Evolutionary conservation across 2,797 vertebrate genomes (phyloP), one percentile per base, ranked within the genome.

Genomic region (Danionella dracula): DNA sequence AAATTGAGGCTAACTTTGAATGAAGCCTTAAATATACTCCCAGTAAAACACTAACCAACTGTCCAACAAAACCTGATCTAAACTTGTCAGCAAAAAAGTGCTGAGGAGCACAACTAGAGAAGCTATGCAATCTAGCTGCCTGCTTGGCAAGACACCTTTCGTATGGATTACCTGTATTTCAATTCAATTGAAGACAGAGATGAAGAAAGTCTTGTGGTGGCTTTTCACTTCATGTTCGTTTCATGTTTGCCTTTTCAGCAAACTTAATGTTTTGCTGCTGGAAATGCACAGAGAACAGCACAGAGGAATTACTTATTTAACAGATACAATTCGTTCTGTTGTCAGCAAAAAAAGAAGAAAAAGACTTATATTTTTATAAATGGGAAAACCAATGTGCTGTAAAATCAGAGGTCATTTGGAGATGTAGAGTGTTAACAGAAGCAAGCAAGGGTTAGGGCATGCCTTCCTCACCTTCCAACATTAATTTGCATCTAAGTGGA

Each of bases 261-360:
- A 86, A 85, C 83, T 85, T 85, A 84, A 86, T 88, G 86, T 88
- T 86, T 89, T 81, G 83, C 83, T 89, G 82, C 82, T 81, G 85
- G 85, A 81, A 85, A 87, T 83, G 83, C 84, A 81, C 83, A 76
- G 83, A 89, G 85, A 85, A 85, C 83, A 86, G 85, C 85, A 85
- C 83, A 86, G 86, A 82, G 87, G 86, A 90, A 90, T 91, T 88
- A 89, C 87, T 90, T 89, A 90, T 91, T 90, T 89, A 90, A 90
- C 88, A 90, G 89, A 90, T 90, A 90, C 87, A 83, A 78, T 85
- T 89, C 89, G 79, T 84, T 89, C 84, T 86, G 85, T 85, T 87
- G 87, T 90, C 89, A 90, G 87, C 87, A 85, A 83, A 90, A 88
- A 76, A 37, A 42, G 32, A n/a, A 12, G 4, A 40, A 16, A 8